phyloP scores from a whole-genome alignment of 2,888 invertebrate genomes.

The Xestia sexstrigata region DNA sequence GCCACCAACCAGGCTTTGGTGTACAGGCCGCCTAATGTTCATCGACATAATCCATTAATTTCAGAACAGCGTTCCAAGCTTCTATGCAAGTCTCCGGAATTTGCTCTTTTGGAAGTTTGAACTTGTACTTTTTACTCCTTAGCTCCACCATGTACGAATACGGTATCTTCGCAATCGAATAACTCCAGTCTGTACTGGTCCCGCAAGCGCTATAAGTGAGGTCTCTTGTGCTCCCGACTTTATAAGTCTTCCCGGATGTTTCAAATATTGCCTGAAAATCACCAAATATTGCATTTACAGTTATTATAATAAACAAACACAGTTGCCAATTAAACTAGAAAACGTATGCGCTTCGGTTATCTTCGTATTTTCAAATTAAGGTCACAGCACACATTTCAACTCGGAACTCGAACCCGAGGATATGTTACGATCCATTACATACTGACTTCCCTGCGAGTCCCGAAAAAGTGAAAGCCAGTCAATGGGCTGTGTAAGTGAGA shows the following conservation, averaged over 20 bases:
- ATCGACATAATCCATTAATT: slow-evolving; percentile 83
- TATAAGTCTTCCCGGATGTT: slow-evolving; percentile 81
- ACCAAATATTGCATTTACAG: not conserved
- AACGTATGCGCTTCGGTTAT: not conserved
- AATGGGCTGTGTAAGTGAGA: too few species aligned
- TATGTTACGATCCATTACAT: too few species aligned
- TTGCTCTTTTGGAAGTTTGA: slow-evolving; percentile 82
- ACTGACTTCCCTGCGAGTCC: too few species aligned
- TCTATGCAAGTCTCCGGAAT: slow-evolving; percentile 83
- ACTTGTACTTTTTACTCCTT: slow-evolving; percentile 81
- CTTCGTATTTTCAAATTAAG: not conserved
- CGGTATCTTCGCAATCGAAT: slow-evolving; percentile 84
- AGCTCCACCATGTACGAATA: slow-evolving; percentile 87
- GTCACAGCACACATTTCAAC: too few species aligned
- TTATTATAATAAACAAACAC: not conserved
- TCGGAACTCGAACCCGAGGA: too few species aligned
- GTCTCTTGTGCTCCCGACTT: slow-evolving; percentile 86
- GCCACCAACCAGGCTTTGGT: not conserved
- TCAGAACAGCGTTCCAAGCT: slow-evolving; percentile 80
- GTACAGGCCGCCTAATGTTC: slow-evolving; percentile 57
- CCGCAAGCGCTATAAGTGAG: slow-evolving; percentile 86
- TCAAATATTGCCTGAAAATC: slow-evolving; percentile 83
- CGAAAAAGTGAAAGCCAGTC: too few species aligned
- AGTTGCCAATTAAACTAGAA: not conserved
- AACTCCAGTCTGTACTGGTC: slow-evolving; percentile 87